Evolutionary conservation across 2,797 vertebrate species (phyloP).

Genomic region (Melanotaenia boesemani): DNA sequence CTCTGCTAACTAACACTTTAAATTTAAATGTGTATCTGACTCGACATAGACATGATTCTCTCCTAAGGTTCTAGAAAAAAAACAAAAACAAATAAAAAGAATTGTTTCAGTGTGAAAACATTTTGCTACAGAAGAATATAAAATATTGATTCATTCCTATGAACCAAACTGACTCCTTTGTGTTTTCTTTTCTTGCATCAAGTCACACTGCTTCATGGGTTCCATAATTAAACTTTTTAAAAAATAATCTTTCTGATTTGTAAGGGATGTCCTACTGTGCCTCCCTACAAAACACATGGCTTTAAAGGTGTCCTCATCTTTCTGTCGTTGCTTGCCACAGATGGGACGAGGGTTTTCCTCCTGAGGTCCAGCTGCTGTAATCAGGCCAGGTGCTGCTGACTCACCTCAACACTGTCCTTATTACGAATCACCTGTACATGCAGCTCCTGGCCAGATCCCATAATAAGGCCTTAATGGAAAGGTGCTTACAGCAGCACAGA

Average conservation of each 20-base stretch:
- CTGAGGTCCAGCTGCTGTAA: slow-evolving; percentile 69
- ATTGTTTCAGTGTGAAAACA: slow-evolving; percentile 86
- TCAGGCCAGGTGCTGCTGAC: slow-evolving; percentile 73
- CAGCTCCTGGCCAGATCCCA: slow-evolving; percentile 72
- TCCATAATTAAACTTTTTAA: slow-evolving; percentile 5
- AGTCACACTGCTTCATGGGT: slow-evolving; percentile 3
- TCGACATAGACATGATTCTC: slow-evolving; percentile 85
- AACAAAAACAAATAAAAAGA: slow-evolving; percentile 59
- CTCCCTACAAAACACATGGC: slow-evolving; percentile 15
- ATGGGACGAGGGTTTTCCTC: slow-evolving; percentile 66
- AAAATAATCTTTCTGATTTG: background rate
- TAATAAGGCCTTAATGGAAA: slow-evolving; percentile 81
- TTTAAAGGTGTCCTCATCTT: slow-evolving; percentile 37
- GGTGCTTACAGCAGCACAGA: slow-evolving; percentile 77
- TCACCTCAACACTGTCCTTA: slow-evolving; percentile 80
- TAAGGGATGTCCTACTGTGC: background rate
- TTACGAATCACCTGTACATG: slow-evolving; percentile 78
- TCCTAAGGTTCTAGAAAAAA: slow-evolving; percentile 84
- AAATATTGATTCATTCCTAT: slow-evolving; percentile 81
- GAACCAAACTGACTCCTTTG: slow-evolving; percentile 70
- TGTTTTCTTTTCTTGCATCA: slow-evolving; percentile 56
- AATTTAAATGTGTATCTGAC: slow-evolving; percentile 78
- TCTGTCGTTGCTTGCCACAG: slow-evolving; percentile 49
- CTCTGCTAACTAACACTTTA: slow-evolving; percentile 68
- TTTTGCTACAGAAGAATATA: slow-evolving; percentile 87